A percentile compares a stretch with the other conserved stretches of the same genome.
Conservation (phyloP, 2,113 vertebrate species). For the Antechinus stuartii region DNA sequence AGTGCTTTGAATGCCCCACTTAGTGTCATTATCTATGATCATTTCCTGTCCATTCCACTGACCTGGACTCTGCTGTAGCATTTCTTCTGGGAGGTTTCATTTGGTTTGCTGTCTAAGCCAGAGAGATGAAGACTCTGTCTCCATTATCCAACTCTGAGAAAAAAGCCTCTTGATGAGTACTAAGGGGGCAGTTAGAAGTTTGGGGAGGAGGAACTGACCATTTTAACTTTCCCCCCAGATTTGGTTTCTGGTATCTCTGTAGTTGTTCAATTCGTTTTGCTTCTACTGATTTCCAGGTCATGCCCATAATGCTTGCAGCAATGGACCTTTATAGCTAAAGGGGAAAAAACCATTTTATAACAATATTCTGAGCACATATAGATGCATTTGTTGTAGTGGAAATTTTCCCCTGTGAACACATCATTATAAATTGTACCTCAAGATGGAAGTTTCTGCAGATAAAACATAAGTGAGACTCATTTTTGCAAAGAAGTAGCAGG, state of each 20-base stretch:
- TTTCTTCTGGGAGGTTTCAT: background rate
- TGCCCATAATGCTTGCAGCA: background rate
- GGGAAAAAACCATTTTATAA: background rate
- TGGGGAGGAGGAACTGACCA: background rate
- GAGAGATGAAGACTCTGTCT: background rate
- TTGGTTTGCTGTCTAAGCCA: background rate
- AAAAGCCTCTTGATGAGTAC: background rate
- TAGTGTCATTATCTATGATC: constrained; percentile 32
- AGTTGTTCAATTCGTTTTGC: background rate
- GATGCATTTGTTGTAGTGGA: background rate
- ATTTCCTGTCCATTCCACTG: background rate
- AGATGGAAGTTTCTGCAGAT: background rate
- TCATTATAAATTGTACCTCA: constrained; percentile 10
- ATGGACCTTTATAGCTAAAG: background rate
- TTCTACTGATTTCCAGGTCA: constrained; percentile 2
- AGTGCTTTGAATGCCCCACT: constrained; percentile 8
- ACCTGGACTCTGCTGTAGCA: background rate
- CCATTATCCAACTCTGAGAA: background rate
- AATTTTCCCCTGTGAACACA: background rate
- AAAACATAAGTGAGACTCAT: background rate
- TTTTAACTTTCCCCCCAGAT: background rate
- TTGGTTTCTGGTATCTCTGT: background rate
- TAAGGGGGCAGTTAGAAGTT: background rate
- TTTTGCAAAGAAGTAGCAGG: background rate
- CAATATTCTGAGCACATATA: background rate